phyloP scores from a whole-genome alignment of 2,797 vertebrate species.

The Syngnathus acus region DNA sequence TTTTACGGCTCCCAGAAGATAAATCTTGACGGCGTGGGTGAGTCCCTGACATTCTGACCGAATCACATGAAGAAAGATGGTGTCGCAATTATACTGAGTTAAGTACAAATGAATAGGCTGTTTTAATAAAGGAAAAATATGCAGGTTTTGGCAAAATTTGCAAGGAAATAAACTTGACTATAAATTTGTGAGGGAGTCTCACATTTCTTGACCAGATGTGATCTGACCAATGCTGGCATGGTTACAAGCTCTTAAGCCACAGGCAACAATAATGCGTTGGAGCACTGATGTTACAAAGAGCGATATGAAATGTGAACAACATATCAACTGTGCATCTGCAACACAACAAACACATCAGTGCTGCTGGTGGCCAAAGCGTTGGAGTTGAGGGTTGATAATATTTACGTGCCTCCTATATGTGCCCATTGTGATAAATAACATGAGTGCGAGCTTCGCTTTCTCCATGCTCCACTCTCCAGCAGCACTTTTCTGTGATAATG shows the following conservation, averaged over 20 bases:
- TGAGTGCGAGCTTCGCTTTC: constrained; percentile 7
- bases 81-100: background rate
- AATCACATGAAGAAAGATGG: background rate
- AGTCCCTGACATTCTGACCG: background rate
- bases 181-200: background rate
- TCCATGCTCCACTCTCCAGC: constrained; percentile 16
- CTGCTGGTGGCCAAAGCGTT: constrained; percentile 25
- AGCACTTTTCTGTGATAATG: constrained; percentile 24
- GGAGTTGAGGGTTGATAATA: constrained; percentile 12
- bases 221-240: constrained; percentile 45
- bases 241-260: constrained; percentile 19
- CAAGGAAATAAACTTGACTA: background rate
- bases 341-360: constrained; percentile 39
- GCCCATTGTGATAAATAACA: constrained; percentile 7
- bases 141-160: background rate
- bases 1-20: background rate
- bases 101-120: background rate
- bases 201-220: constrained; percentile 40
- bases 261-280: constrained; percentile 25
- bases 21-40: too few relatives aligned
- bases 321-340: constrained; percentile 34
- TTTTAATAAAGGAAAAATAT: background rate
- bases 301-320: constrained; percentile 51
- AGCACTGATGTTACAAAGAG: constrained; percentile 39
- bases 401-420: constrained; percentile 10